phyloP scores from a whole-genome alignment of 23 tunicate genomes.

The Corella eumyota region DNA sequence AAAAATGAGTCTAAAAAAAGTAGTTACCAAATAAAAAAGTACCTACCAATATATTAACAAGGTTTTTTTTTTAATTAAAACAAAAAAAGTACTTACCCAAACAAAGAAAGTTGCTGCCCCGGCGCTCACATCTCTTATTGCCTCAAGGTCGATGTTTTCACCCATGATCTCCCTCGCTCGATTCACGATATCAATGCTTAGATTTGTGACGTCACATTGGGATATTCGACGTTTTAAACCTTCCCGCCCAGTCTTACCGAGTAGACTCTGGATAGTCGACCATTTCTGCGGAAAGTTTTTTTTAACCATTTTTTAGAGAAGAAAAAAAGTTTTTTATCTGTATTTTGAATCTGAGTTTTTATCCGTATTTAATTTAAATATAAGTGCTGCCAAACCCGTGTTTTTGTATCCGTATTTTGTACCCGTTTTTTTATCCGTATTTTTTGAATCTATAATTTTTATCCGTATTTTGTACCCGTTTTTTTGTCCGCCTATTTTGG shows the following conservation, averaged over 20 bases:
- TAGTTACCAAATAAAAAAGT: no score
- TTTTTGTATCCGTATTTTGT: no score
- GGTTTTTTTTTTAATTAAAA: no score
- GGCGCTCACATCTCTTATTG: constrained; percentile 87
- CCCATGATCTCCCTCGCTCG: constrained; percentile 63
- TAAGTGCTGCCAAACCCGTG: no score
- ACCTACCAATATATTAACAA: no score
- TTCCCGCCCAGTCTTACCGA: constrained; percentile 85
- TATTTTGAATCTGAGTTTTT: no score
- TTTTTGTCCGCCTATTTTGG: no score
- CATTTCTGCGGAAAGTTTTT: constrained; percentile 68
- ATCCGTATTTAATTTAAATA: no score
- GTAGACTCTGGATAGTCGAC: constrained; percentile 67
- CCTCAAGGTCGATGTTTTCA: constrained; percentile 55
- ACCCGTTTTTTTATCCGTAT: no score
- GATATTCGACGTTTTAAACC: constrained; percentile 72
- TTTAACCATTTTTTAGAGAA: neutral
- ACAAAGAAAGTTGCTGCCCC: constrained; percentile 98
- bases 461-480: no score
- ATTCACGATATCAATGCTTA: constrained; percentile 22
- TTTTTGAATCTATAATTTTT: no score
- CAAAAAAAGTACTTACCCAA: constrained; percentile 57
- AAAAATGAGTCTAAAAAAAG: no score
- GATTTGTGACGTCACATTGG: constrained; percentile 29
- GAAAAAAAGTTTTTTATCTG: constrained; percentile 3